phyloP scores from a whole-genome alignment of 2,888 invertebrate genomes.

The Abrostola triplasia region DNA sequence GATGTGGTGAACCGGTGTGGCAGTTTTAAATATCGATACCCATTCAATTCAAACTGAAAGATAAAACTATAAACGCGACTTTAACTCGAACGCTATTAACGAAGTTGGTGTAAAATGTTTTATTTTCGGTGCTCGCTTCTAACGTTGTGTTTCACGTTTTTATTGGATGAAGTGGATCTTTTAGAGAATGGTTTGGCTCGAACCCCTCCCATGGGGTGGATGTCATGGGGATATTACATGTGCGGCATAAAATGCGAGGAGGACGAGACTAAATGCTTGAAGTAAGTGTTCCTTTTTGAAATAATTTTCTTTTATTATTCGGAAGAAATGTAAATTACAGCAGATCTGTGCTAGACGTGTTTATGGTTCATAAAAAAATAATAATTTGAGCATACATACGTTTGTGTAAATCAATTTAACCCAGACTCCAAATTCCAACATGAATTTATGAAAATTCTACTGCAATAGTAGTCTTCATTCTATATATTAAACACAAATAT shows the following conservation, averaged over 20 bases:
- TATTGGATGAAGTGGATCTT: conserved; percentile 63
- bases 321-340: background rate
- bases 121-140: conserved; percentile 25
- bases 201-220: conserved; percentile 93
- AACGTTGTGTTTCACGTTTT: conserved; percentile 51
- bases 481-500: no score
- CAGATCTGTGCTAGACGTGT: background rate
- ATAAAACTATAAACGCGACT: conserved; percentile 5
- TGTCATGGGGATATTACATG: conserved; percentile 91
- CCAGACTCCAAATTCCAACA: background rate
- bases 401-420: background rate
- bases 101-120: conserved; percentile 34
- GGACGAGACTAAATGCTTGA: conserved; percentile 89
- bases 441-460: no score
- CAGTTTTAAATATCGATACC: conserved; percentile 17
- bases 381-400: background rate
- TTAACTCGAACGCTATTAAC: conserved; percentile 1
- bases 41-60: background rate
- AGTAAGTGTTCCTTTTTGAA: conserved; percentile 77
- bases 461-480: no score
- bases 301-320: conserved; percentile 8
- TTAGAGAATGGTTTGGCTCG: conserved; percentile 90
- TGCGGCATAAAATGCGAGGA: conserved; percentile 89
- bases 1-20: conserved; percentile 31
- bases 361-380: conserved; percentile 1